Base-by-base conservation (phyloP, 2,888 invertebrate species). In the Siphonodentalium dalli region DNA sequence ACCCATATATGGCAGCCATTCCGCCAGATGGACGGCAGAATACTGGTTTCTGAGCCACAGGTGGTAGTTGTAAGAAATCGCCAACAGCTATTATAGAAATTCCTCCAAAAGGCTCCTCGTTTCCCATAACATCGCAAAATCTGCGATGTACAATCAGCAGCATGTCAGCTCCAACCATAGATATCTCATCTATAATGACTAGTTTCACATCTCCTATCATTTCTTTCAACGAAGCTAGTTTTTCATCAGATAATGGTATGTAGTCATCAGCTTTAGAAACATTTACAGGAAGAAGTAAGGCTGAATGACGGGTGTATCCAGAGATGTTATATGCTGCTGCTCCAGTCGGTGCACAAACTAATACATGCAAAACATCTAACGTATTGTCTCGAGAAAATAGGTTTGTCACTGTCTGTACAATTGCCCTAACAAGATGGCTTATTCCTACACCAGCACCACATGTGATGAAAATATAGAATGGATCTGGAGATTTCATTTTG, bases 361-460 rank as follows among this genome's bases (percentile, higher is more conserved):
- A 39, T 1, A 63, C 45, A 58, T 57, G 52, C 3, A 35, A 42
- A 23, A 54, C 55, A 34, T 61, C 26, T 26, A 33, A 28, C 28
- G 53, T 50, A 23, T 51, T 44, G 43, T 54, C 49, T 18, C 40
- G 33, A 2, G 27, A 8, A 26, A 58, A 54, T 13, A 56, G 21
- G n/a, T 47, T 8, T 33, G 43, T 56, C 23, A 45, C 52, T 23
- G 57, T 60, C 33, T 60, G 60, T 24, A 58, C 57, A 8, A 63
- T 47, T 1, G 62, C 54, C 45, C 59, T 40, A 2, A 63, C 58
- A 11, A 65, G 35, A 42, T 40, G 41, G 41, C 60, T 61, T 41
- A 62, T 65, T 1, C 65, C 60, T 28, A 58, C 58, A n/a, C 62
- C 65, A 40, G 61, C 60, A 9, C 58, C 57, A n/a, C 62, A 59